Conservation (phyloP, 2,888 invertebrate species). For the Clivina fossor region DNA sequence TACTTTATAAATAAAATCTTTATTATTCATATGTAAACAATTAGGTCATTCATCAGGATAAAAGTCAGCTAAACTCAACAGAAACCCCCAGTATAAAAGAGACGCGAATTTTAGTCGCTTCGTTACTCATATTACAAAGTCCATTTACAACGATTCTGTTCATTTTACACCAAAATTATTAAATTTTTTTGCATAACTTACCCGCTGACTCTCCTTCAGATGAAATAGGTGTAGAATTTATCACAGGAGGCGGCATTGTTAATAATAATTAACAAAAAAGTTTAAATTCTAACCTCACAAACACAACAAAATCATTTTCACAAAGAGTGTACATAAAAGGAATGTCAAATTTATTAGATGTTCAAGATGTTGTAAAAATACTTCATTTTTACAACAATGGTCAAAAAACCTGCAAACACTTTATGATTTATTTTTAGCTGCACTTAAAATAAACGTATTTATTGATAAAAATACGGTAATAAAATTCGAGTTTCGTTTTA, state of each 20-base stretch:
- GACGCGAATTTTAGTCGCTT: no score
- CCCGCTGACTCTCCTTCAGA: conserved; percentile 28
- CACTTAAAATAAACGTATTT: conserved; percentile 27
- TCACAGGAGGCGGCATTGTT: conserved; percentile 31
- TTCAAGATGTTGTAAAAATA: conserved; percentile 27
- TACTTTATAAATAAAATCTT: no score
- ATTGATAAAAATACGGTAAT: conserved; percentile 27
- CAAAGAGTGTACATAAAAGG: conserved; percentile 33
- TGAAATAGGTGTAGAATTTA: conserved; percentile 16
- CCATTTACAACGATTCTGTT: no score
- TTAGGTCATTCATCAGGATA: no score
- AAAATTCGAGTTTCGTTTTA: conserved; percentile 22
- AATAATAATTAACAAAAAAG: conserved; percentile 12
- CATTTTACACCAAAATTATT: no score
- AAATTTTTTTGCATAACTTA: no score
- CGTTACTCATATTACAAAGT: no score
- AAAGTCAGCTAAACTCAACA: no score
- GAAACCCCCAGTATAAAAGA: no score
- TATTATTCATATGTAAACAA: no score
- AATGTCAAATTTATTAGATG: conserved; percentile 30
- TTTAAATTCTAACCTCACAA: conserved; percentile 23
- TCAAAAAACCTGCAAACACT: conserved; percentile 11
- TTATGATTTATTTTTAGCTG: conserved; percentile 18
- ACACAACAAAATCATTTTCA: conserved; percentile 28
- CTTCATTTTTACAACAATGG: conserved; percentile 22